Percentiles rank a stretch among this genome's conserved stretches.
Conservation (phyloP, 2,113 vertebrate genomes). For the Gavialis gangeticus region DNA sequence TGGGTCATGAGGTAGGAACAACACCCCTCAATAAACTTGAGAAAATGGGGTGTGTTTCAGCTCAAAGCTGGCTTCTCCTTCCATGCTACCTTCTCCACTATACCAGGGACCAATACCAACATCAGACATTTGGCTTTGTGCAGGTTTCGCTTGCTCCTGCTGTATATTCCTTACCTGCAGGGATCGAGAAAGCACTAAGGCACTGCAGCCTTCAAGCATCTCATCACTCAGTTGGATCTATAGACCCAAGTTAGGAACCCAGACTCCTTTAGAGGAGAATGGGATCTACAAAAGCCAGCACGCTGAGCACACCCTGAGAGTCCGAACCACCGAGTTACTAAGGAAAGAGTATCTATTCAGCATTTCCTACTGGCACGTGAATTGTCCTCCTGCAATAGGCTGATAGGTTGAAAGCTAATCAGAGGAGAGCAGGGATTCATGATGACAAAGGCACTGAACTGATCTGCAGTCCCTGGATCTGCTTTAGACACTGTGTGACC, state of each 20-base stretch:
- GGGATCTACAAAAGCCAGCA: too few relatives aligned
- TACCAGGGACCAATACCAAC: neutral
- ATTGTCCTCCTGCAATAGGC: neutral
- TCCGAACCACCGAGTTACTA: too few relatives aligned
- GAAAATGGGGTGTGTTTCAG: neutral
- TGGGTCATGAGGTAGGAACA: neutral
- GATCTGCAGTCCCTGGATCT: neutral
- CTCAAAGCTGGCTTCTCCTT: neutral
- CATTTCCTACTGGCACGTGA: neutral
- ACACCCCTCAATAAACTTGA: accelerated
- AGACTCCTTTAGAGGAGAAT: too few relatives aligned
- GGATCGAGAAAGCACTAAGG: too few relatives aligned
- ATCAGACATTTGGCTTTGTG: neutral
- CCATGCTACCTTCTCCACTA: neutral
- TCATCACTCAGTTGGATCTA: too few relatives aligned
- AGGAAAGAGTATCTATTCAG: too few relatives aligned
- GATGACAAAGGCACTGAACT: neutral
- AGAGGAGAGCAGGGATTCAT: neutral
- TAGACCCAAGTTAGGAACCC: too few relatives aligned
- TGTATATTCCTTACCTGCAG: neutral
- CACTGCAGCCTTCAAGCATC: too few relatives aligned
- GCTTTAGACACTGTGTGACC: neutral
- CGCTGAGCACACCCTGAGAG: too few relatives aligned
- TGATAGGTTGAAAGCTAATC: neutral
- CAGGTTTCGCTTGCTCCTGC: neutral